A percentile compares a stretch with the other conserved stretches of the same genome.
These are phyloP conservation scores for Chlorospingus semifuscus DNA, from an alignment of 2,797 vertebrate species.

Conservation along the genomic window DNA sequence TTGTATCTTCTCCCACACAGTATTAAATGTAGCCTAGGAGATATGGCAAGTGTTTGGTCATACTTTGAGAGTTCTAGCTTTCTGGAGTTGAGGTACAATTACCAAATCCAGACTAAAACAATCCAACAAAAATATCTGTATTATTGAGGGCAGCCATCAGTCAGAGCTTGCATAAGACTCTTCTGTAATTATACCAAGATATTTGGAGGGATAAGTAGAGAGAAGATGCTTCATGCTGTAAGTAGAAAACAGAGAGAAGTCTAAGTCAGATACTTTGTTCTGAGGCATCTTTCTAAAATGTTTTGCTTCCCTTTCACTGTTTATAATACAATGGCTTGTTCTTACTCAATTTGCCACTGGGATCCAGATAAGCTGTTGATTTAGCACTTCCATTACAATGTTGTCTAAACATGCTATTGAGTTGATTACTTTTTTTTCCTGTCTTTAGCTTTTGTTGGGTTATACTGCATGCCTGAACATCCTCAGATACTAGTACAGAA, in stretches of 20 bases:
- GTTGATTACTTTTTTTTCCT: neutral
- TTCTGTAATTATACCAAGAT: neutral
- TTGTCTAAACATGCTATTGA: slow-evolving; percentile 35
- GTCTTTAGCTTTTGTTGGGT: neutral
- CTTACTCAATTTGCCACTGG: slow-evolving; percentile 3
- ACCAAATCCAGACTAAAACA: neutral
- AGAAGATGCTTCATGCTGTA: neutral
- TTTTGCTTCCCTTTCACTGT: slow-evolving; percentile 34
- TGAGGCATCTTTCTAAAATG: neutral
- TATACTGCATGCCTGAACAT: neutral
- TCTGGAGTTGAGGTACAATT: neutral
- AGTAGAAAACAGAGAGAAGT: neutral
- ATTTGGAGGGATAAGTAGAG: neutral
- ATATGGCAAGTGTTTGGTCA: neutral
- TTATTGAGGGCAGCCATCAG: neutral
- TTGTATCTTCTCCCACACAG: neutral
- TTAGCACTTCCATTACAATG: slow-evolving; percentile 15
- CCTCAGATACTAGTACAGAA: neutral
- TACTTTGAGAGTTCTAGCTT: neutral
- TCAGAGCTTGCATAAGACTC: neutral
- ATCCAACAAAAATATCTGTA: neutral
- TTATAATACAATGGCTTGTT: slow-evolving; percentile 20
- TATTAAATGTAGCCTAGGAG: neutral
- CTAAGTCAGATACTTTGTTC: neutral
- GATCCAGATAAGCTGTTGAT: slow-evolving; percentile 30